phyloP scores from a whole-genome alignment of 2,888 invertebrate genomes.

The Leptinotarsa tumamoca region DNA sequence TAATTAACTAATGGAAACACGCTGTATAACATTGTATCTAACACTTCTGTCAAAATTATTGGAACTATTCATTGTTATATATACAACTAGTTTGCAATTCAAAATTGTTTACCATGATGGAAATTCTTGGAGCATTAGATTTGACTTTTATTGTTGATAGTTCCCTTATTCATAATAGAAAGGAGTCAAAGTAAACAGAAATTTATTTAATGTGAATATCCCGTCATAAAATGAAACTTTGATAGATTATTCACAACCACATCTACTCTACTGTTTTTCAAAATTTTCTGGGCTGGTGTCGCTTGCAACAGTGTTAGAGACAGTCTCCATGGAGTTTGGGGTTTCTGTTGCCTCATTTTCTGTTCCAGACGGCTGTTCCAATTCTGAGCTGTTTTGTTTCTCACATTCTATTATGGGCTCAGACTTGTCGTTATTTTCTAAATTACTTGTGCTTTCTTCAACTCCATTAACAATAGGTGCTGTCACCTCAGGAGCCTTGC shows the following conservation, averaged over 20 bases:
- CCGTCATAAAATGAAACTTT: not conserved
- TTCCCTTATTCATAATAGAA: too few species aligned
- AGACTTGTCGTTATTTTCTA: not conserved
- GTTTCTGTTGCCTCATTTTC: not conserved
- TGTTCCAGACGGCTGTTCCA: not conserved
- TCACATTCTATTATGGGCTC: not conserved
- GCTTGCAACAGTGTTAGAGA: not conserved
- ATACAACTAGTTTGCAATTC: too few species aligned
- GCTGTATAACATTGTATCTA: too few species aligned
- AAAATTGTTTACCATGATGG: too few species aligned
- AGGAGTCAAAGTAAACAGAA: not conserved
- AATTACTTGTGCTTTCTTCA: not conserved
- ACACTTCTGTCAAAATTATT: too few species aligned
- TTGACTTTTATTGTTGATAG: too few species aligned
- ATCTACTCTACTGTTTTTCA: not conserved
- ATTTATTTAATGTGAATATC: not conserved
- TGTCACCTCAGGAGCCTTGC: not conserved
- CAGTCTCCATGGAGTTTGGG: not conserved
- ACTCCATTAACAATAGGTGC: constrained; percentile 16
- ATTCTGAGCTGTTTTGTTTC: not conserved
- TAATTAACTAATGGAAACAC: too few species aligned
- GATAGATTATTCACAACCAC: not conserved
- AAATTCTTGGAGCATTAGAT: too few species aligned
- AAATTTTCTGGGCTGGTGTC: constrained; percentile 1
- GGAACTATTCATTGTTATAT: too few species aligned